Evolutionary conservation across 2,113 vertebrate species (phyloP).

Genomic region (Australoheros scitulus): DNA sequence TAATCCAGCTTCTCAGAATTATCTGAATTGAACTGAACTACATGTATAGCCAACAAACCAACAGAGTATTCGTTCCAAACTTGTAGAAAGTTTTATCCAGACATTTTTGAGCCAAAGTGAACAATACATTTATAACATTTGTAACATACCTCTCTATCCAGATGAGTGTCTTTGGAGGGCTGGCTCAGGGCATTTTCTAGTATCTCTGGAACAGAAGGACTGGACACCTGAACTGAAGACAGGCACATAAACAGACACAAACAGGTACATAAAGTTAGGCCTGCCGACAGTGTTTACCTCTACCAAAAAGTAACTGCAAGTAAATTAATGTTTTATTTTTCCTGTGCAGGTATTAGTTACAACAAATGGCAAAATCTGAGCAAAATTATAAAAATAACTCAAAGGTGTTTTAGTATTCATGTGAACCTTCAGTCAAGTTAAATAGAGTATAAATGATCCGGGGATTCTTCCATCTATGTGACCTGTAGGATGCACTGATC

Average conservation of each 20-base stretch:
- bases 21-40: no score
- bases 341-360: not conserved
- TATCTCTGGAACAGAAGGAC: slow-evolving; percentile 51
- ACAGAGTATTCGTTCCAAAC: not conserved
- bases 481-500: slow-evolving; percentile 34
- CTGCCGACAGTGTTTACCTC: not conserved
- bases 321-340: not conserved
- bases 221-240: slow-evolving; percentile 66
- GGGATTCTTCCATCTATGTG: slow-evolving; percentile 7
- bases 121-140: slow-evolving; percentile 1
- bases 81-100: rapidly evolving
- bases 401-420: not conserved
- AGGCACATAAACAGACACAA: slow-evolving; percentile 18
- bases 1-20: no score
- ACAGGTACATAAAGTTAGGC: not conserved
- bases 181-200: slow-evolving; percentile 45
- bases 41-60: not conserved
- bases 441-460: not conserved
- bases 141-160: slow-evolving; percentile 64
- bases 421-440: not conserved
- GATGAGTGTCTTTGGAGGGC: slow-evolving; percentile 22
- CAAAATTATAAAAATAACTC: not conserved
- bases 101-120: not conserved
- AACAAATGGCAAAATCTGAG: not conserved
- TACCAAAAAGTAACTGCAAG: slow-evolving; percentile 8